Base-by-base conservation (phyloP, 1,140 invertebrate species). In the Druon quercuslanigerum region DNA sequence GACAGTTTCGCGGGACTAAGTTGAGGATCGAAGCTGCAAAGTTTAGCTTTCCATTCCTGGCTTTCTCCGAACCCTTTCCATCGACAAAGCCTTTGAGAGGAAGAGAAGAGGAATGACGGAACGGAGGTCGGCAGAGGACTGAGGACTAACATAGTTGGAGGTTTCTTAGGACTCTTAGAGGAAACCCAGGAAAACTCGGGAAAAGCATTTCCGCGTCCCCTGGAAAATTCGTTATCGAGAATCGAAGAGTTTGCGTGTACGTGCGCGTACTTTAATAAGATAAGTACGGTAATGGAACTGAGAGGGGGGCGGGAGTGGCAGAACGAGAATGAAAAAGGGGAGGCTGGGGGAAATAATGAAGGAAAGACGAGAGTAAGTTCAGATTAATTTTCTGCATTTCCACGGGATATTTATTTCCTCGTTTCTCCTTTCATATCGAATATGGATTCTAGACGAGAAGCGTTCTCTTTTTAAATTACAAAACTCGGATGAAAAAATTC, bases 191-290 rank as follows among this genome's bases (percentile, higher is more conserved):
- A 79, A 83, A 82, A 83, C 73, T 84, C 60, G 60, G 51, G 73
- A 72, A 84, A 84, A 84, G 82, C 80, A 84, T 85, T 87, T 85
- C 84, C 78, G 57, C 81, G 78, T 87, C 82, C 75, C 77, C 57
- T 72, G 70, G 81, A 83, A 86, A 87, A 86, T 86, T 88, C 81
- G 83, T 86, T 86, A 88, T 83, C 77, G 82, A 82, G 79, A 78
- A 87, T 84, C 79, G 84, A 83, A 76, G 83, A 86, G 82, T 83
- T 82, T 79, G 76, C 79, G 84, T 82, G 75, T 81, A 84, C 84
- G 85, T 80, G 82, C 71, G 75, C 81, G 83, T 83, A 84, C 74
- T 80, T 86, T 85, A 86, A 85, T 83, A 82, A 87, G 82, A 77
- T 73, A 78, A 71, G 80, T 82, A 82, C 83, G 79, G 80, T 80